Conservation (phyloP, 2,888 invertebrate genomes). For the Bedellia somnulentella region DNA sequence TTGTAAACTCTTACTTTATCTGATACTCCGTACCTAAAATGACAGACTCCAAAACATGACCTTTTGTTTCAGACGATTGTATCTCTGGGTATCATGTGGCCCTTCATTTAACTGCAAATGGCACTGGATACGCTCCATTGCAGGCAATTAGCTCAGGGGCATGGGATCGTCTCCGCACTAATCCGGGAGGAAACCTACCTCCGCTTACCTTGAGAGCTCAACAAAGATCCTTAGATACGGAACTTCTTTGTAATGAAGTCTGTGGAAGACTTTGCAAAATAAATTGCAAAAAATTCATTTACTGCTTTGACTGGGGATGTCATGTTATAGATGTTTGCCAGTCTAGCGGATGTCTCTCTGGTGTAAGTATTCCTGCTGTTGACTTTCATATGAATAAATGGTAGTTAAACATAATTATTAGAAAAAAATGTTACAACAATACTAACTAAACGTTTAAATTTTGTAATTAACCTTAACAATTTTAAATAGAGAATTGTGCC, state of each 20-base stretch:
- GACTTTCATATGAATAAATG: not conserved
- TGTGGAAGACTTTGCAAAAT: constrained; percentile 46
- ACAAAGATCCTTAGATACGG: constrained; percentile 48
- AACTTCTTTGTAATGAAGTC: constrained; percentile 51
- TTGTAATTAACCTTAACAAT: too few species aligned
- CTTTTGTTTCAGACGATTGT: constrained; percentile 74
- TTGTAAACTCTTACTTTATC: too few species aligned
- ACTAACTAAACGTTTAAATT: too few species aligned
- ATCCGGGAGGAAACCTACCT: constrained; percentile 10
- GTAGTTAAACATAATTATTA: not conserved
- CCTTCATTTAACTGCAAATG: constrained; percentile 71
- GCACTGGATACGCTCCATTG: constrained; percentile 67
- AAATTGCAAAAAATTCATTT: constrained; percentile 44
- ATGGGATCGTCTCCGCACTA: constrained; percentile 29
- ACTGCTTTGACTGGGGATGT: constrained; percentile 59
- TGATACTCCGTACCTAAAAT: too few species aligned
- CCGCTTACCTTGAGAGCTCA: constrained; percentile 34
- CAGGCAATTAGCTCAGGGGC: constrained; percentile 62
- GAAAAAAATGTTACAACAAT: not conserved
- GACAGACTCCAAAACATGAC: too few species aligned
- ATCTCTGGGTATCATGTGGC: constrained; percentile 72
- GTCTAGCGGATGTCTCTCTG: constrained; percentile 50
- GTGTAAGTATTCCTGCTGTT: constrained; percentile 28
- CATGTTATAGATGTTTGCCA: constrained; percentile 55
- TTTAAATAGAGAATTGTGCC: too few species aligned